These are phyloP conservation scores for Junonia oenone DNA, from an alignment of 2,888 invertebrate genomes.

Conservation along the genomic window DNA sequence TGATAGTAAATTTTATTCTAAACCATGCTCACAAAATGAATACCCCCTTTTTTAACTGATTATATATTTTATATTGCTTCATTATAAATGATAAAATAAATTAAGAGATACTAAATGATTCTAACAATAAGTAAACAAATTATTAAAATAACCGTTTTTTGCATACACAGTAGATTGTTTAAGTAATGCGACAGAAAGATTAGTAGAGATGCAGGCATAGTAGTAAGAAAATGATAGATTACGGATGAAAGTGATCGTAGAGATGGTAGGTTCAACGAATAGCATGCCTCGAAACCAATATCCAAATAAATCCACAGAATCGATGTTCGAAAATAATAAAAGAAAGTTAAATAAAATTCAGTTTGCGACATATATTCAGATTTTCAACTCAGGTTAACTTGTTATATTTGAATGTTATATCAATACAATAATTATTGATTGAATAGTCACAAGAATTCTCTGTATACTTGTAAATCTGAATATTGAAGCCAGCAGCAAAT, in stretches of 20 bases:
- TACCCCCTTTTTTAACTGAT: neutral
- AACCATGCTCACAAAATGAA: slow-evolving; percentile 18
- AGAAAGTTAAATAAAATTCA: slow-evolving; percentile 26
- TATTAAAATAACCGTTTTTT: slow-evolving; percentile 1
- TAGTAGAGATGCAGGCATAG: slow-evolving; percentile 15
- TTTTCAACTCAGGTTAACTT: neutral
- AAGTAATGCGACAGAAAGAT: slow-evolving; percentile 10
- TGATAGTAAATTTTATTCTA: slow-evolving; percentile 5
- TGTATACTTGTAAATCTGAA: slow-evolving; percentile 27
- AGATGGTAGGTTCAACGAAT: slow-evolving; percentile 32
- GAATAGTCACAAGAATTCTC: too few species aligned
- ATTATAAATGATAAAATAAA: neutral
- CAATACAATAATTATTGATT: neutral
- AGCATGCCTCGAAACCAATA: slow-evolving; percentile 37
- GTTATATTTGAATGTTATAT: neutral
- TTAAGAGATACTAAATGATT: slow-evolving; percentile 1
- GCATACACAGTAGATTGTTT: slow-evolving; percentile 11
- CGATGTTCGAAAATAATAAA: slow-evolving; percentile 29
- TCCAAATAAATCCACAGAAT: slow-evolving; percentile 29
- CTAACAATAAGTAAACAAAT: neutral
- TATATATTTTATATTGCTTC: neutral
- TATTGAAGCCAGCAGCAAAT: slow-evolving; percentile 35
- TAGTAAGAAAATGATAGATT: slow-evolving; percentile 23
- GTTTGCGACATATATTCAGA: slow-evolving; percentile 28
- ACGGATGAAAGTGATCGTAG: slow-evolving; percentile 25